A percentile compares a stretch with the other conserved stretches of the same genome.
Conservation (phyloP, 2,888 invertebrate species). For the Cyclophora punctaria region DNA sequence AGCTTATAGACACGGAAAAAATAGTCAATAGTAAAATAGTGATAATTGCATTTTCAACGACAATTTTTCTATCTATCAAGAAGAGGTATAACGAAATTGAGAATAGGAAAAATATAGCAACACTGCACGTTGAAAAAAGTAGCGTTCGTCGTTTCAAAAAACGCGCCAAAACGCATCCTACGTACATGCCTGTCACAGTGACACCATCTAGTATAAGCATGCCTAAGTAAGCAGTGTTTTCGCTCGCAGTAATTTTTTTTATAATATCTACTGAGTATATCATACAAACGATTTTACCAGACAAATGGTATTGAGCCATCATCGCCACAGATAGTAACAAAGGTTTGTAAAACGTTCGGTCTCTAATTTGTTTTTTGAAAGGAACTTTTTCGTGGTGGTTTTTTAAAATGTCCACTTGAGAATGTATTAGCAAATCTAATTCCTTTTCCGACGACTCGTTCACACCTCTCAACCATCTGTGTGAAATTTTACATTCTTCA, state of each 20-base stretch:
- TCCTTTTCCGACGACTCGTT: conserved; percentile 19
- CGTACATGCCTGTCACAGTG: conserved; percentile 28
- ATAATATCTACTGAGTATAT: conserved; percentile 32
- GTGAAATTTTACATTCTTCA: conserved; percentile 20
- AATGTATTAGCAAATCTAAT: conserved; percentile 20
- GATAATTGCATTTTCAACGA: conserved; percentile 23
- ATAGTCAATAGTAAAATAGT: conserved; percentile 21
- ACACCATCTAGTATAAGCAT: conserved; percentile 33
- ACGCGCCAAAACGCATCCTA: conserved; percentile 27
- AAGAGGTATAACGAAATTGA: conserved; percentile 31
- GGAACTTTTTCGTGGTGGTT: conserved; percentile 1
- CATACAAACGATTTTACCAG: conserved; percentile 30
- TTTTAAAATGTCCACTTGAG: conserved; percentile 9
- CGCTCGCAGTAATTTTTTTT: conserved; percentile 25
- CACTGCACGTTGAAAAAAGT: conserved; percentile 17
- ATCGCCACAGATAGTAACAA: conserved; percentile 18
- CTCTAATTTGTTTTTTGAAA: conserved; percentile 1
- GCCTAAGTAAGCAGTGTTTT: conserved; percentile 26
- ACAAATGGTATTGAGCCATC: conserved; percentile 26
- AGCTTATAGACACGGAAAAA: conserved; percentile 33
- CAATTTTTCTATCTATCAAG: conserved; percentile 20
- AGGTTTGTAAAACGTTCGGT: conserved; percentile 27
- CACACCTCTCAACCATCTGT: conserved; percentile 25
- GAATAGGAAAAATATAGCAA: conserved; percentile 27
- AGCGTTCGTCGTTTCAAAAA: conserved; percentile 25